Base-by-base conservation (phyloP, 2,113 vertebrate species). In the Pangasianodon hypophthalmus region DNA sequence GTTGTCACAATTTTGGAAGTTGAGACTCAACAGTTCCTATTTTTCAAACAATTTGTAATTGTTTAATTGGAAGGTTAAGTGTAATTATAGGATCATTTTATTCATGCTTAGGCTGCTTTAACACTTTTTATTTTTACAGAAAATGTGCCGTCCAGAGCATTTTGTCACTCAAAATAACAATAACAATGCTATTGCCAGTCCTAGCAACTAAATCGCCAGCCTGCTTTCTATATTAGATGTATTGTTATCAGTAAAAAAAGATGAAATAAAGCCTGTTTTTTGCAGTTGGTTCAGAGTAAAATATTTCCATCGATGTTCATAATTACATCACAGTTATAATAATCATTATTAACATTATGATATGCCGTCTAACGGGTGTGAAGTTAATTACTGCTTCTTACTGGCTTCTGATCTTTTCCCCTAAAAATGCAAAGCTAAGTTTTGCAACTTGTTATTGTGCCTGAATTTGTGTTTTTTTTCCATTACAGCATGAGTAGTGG, bases 361-460 rank as follows among this genome's bases (percentile, higher is more conserved):
- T 67, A 24, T 26, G 8, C n/a, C 8, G 6, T 52, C 32, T 29
- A 29, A 54, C 13, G n/a, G 11, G 48, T 50, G 41, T 62, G 32
- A 37, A 16, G 8, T 44, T 37, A 18, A 32, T 69, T 52, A 64
- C n/a, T 32, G 37, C 21, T 87, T 87, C 44, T 32, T 58, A 1
- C 37, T 41, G 26, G 48, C 13, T 56, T 54, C 6, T 54, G 0
- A 37, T 41, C 32, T 37, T 83, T 56, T 58, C 58, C 18, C 41
- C n/a, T 52, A 32, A 83, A 37, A 58, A 83, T 4, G 80, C 18
- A 41, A 83, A 83, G 81, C 52, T 41, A 85, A 3, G 10, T 87
- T 87, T 62, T 64, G 46, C 10, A 73, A 79, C 67, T 89, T 87
- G 69, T 83, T 37, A 71, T 88, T 91, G 54, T 75, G 48, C 21